Base-by-base conservation (phyloP, 2,113 vertebrate genomes). In the Oenanthe melanoleuca region DNA sequence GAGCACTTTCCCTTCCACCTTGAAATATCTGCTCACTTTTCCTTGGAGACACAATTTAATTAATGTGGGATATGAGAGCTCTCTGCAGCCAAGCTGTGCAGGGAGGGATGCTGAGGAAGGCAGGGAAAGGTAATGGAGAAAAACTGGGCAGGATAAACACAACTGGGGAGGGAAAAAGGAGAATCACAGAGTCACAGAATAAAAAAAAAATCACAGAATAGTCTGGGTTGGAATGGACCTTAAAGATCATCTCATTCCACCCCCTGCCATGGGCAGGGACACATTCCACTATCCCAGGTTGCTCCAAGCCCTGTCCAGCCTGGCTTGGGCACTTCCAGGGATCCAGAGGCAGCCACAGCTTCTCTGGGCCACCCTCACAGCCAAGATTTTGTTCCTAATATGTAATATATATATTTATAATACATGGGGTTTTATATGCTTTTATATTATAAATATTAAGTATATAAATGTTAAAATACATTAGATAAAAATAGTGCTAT, bases 1-100 rank as follows among this genome's bases (percentile, higher is more conserved):
- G n/a, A 69, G 33, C 44, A 19, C 12, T 7, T 77, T 34, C 49
- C 63, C 17, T 63, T 83, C 42, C 57, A 11, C 45, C 50, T 86
- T 65, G 63, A 66, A 82, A 25, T 12, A 33, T 1, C 33, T 15
- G 31, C 63, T 86, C 8, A 8, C 34, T 47, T 88, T 67, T 90
- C 53, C 38, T 11, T 1, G 9, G 49, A 65, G 57, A 63, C 42
- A n/a, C 56, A 81, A 88, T 61, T 11, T 33, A 17, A 75, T 91
- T 29, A 60, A 26, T 3, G 42, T 0, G 2, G 44, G 37, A 19
- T 9, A 11, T 0, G 9, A 52, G 74, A 23, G 56, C 11, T 71
- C 79, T 40, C 71, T 67, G 75, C 83, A 47, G 47, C 44, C 53
- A 72, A 4, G 4, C 38, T 10, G 45, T 2, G 33, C 64, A 53